Conservation (phyloP, 2,797 vertebrate species). For the Sciurus vulgaris region DNA sequence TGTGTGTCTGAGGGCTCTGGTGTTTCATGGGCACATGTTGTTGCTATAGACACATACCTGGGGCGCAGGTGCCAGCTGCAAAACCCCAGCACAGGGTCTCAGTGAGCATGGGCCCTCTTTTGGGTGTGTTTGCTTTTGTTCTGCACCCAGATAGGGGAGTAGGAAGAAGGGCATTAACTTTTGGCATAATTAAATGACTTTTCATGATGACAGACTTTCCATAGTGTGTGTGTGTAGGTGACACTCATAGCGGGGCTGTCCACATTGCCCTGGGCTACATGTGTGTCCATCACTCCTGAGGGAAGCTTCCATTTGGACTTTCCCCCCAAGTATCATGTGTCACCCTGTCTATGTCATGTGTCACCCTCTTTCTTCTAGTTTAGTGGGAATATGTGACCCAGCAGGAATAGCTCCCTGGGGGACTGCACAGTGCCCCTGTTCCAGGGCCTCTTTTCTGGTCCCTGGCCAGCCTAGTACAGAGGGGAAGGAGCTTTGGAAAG, state of each 20-base stretch:
- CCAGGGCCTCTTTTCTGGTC: constrained; percentile 2
- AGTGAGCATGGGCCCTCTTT: neutral
- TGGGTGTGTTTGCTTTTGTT: neutral
- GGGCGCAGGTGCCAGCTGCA: neutral
- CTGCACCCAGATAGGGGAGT: neutral
- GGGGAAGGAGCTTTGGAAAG: constrained; percentile 23
- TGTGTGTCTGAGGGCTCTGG: neutral
- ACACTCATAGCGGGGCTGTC: neutral
- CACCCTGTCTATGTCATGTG: neutral
- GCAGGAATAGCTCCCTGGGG: constrained; percentile 14
- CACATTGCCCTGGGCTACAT: neutral
- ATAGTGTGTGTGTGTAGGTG: neutral
- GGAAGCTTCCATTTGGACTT: neutral
- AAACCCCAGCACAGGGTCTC: neutral
- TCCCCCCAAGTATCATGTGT: neutral
- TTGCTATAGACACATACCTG: neutral
- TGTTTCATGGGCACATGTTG: neutral
- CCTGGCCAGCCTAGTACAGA: neutral
- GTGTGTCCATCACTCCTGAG: neutral
- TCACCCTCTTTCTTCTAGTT: constrained; percentile 9
- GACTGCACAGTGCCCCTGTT: neutral
- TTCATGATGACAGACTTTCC: neutral
- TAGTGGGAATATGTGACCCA: neutral
- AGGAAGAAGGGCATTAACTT: neutral
- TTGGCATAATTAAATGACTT: neutral